Percentiles rank a stretch among this genome's conserved stretches.
phyloP scores from a whole-genome alignment of 2,888 invertebrate genomes.

The Cactoblastis cactorum region DNA sequence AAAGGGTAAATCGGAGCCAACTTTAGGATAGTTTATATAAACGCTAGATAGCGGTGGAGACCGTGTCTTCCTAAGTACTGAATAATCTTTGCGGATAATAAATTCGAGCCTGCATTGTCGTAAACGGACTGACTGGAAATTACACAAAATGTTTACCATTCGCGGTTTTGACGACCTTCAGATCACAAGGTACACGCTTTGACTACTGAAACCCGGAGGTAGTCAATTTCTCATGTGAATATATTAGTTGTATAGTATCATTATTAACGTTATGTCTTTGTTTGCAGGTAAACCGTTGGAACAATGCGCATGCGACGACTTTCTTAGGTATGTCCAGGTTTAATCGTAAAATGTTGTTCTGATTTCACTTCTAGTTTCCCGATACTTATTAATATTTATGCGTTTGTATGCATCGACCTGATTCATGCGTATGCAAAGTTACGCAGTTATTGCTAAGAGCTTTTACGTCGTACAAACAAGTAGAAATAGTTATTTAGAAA shows the following conservation, averaged over 20 bases:
- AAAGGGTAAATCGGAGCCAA: no score
- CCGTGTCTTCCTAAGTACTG: no score
- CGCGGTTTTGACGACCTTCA: no score
- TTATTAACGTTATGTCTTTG: constrained; percentile 4
- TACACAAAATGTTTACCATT: no score
- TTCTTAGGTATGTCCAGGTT: constrained; percentile 12
- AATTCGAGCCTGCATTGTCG: no score
- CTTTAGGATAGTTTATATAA: no score
- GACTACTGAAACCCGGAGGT: no score
- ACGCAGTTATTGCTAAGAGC: not conserved
- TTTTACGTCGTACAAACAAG: not conserved
- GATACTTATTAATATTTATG: constrained; percentile 13
- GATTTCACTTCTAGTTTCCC: constrained; percentile 14
- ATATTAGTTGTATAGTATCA: not conserved
- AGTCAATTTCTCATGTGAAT: constrained; percentile 1
- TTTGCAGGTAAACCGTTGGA: constrained; percentile 9
- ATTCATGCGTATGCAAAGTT: not conserved
- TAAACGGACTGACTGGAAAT: no score
- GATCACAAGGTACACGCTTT: no score
- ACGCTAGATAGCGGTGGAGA: no score
- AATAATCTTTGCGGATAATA: no score
- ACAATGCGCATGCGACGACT: constrained; percentile 10
- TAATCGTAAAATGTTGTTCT: constrained; percentile 10
- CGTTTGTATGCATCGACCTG: not conserved
- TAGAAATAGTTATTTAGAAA: not conserved